Percentiles rank a stretch among this genome's conserved stretches.
Evolutionary conservation across 2,888 invertebrate species (phyloP).

Genomic region (Polymixis flavicincta): DNA sequence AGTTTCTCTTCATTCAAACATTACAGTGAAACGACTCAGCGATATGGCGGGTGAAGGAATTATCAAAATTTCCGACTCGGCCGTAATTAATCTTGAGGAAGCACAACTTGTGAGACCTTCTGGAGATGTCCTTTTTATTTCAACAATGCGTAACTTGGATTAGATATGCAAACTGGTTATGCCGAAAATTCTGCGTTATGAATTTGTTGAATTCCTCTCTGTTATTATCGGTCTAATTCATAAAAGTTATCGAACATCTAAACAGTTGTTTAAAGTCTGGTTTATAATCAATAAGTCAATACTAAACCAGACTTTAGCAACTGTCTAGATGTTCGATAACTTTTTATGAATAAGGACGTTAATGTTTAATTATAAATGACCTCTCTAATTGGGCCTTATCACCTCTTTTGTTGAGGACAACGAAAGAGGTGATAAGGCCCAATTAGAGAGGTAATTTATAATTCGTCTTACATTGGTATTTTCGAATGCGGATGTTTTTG

Average conservation of each 20-base stretch:
- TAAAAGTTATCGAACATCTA: too few species aligned
- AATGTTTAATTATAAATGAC: neutral
- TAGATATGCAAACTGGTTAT: neutral
- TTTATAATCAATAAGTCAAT: too few species aligned
- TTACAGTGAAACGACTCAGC: neutral
- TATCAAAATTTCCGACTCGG: constrained; percentile 6
- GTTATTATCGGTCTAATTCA: too few species aligned
- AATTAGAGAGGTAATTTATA: neutral
- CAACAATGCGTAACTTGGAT: constrained; percentile 17
- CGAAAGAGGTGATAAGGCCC: neutral
- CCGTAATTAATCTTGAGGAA: constrained; percentile 9
- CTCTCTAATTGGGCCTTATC: neutral
- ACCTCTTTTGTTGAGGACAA: neutral
- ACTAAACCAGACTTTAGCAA: too few species aligned
- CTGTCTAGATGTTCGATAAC: too few species aligned
- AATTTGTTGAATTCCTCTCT: neutral
- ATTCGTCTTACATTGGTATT: too few species aligned
- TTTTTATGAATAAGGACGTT: too few species aligned
- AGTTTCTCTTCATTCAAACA: constrained; percentile 8
- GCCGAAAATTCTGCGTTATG: neutral
- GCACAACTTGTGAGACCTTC: constrained; percentile 2
- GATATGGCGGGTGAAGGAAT: constrained; percentile 10
- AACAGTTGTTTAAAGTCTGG: too few species aligned
- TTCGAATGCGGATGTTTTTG: too few species aligned
- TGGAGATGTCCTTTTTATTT: constrained; percentile 22